Conservation (phyloP, 1,140 invertebrate genomes). For the Plectrocnemia conspersa region DNA sequence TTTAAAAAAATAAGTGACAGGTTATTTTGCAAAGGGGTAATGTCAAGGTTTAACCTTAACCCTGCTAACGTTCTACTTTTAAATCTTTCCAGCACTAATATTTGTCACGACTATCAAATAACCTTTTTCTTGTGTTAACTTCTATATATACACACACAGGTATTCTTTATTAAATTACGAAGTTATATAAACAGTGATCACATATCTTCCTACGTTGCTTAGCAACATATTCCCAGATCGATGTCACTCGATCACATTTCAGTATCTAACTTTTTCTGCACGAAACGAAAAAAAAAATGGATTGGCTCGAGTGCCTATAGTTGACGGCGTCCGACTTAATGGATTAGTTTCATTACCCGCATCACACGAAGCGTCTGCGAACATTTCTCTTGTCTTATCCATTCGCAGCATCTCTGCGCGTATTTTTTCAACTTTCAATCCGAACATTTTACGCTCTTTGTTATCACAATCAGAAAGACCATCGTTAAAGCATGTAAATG, state of each 20-base stretch:
- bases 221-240: not conserved
- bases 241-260: not conserved
- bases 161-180: not conserved
- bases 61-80: no score
- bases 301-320: not conserved
- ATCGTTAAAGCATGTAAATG: not conserved
- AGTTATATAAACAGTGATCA: not conserved
- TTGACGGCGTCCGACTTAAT: constrained; percentile 10
- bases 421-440: not conserved
- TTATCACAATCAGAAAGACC: constrained; percentile 1
- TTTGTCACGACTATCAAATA: no score
- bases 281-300: not conserved
- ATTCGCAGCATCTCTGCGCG: not conserved
- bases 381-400: constrained; percentile 3
- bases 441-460: constrained; percentile 5
- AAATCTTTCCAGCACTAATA: no score
- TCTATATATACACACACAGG: no score
- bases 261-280: not conserved
- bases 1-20: not conserved
- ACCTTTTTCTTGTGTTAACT: no score
- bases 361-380: constrained; percentile 11
- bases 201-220: not conserved
- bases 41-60: no score
- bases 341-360: constrained; percentile 32
- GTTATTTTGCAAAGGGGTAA: not conserved